Conservation (phyloP, 2,888 invertebrate genomes). For the Pyralis farinalis region DNA sequence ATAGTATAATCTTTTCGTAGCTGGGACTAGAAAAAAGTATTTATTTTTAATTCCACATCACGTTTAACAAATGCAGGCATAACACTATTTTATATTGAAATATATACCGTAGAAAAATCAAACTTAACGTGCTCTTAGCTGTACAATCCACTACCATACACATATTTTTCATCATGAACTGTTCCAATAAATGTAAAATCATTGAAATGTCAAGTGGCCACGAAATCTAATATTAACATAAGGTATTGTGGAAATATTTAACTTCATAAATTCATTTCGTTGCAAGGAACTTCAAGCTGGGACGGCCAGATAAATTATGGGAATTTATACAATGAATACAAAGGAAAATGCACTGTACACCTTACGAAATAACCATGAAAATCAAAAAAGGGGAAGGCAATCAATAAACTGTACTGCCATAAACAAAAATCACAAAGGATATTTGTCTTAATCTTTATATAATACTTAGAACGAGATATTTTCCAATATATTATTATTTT, state of each 20-base stretch:
- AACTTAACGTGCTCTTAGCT: no score
- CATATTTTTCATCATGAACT: no score
- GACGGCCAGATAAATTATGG: slow-evolving; percentile 16
- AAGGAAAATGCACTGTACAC: not conserved
- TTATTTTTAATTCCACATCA: no score
- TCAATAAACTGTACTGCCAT: slow-evolving; percentile 1
- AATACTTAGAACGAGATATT: slow-evolving; percentile 14
- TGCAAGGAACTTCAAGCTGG: slow-evolving; percentile 18
- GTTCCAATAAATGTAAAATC: no score
- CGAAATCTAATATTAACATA: slow-evolving; percentile 11
- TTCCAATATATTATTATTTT: slow-evolving; percentile 9
- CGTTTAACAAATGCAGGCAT: no score
- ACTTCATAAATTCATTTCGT: slow-evolving; percentile 13
- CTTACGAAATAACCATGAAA: not conserved
- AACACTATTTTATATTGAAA: no score
- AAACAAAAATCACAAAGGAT: not conserved
- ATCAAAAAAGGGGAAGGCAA: not conserved
- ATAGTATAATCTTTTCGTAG: no score
- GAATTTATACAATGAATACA: slow-evolving; percentile 1
- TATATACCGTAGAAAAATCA: no score
- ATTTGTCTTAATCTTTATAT: slow-evolving; percentile 6
- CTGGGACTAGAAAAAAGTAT: no score
- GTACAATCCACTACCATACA: no score
- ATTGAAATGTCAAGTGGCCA: slow-evolving; percentile 1
- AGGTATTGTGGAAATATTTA: slow-evolving; percentile 13